Conservation (phyloP, 2,113 vertebrate genomes). For the Muntiacus muntjak region DNA sequence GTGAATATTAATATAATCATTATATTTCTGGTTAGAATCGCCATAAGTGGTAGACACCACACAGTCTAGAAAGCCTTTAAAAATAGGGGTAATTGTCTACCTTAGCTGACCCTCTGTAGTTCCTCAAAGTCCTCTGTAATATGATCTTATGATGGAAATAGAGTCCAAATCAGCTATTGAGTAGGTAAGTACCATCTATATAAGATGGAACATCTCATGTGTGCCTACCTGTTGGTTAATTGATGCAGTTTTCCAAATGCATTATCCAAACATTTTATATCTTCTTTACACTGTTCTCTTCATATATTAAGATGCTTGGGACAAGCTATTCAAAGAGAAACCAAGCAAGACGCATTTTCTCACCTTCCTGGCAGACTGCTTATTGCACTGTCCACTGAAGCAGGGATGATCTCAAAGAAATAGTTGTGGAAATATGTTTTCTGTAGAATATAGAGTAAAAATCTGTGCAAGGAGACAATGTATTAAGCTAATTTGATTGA, state of each 20-base stretch:
- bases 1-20: neutral
- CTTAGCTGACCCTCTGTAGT: neutral
- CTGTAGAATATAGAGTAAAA: neutral
- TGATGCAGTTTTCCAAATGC: neutral
- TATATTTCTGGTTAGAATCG: neutral
- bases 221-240: neutral
- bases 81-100: neutral
- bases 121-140: neutral
- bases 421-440: neutral
- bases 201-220: accelerated
- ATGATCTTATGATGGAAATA: neutral
- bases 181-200: too few species aligned
- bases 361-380: neutral
- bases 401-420: neutral
- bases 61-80: neutral
- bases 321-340: neutral
- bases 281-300: neutral
- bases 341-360: neutral
- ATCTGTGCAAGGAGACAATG: neutral
- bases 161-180: too few species aligned
- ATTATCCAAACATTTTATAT: neutral
- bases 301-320: neutral
- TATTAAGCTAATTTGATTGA: neutral
- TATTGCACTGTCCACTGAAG: neutral
- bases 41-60: neutral